Conservation (phyloP, 2,888 invertebrate genomes). For the Drosophila sordidula region DNA sequence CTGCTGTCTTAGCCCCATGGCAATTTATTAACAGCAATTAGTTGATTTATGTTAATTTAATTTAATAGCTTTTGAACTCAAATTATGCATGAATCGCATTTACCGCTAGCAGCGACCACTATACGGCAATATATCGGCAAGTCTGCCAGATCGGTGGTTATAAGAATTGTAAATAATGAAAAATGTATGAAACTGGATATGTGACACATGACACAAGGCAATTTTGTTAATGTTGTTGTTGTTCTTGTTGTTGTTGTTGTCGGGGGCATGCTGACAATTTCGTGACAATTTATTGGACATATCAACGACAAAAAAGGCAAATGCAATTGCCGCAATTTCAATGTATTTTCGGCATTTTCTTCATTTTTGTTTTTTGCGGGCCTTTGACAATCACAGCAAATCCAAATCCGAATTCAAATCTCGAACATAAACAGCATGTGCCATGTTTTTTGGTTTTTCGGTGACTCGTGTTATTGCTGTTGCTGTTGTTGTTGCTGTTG, state of each 20-base stretch:
- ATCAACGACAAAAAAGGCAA: constrained; percentile 69
- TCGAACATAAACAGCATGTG: constrained; percentile 56
- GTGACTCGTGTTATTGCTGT: constrained; percentile 34
- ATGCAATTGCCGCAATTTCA: constrained; percentile 66
- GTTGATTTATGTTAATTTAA: constrained; percentile 61
- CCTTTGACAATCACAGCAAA: constrained; percentile 41
- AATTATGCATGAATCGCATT: constrained; percentile 36
- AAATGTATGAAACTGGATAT: constrained; percentile 43
- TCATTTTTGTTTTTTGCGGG: constrained; percentile 7
- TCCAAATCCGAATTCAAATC: constrained; percentile 19
- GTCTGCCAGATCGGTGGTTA: constrained; percentile 5
- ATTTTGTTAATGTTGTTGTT: constrained; percentile 15
- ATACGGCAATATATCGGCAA: constrained; percentile 6
- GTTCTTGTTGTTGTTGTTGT: constrained; percentile 15
- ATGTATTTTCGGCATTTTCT: constrained; percentile 17
- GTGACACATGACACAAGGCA: constrained; percentile 51
- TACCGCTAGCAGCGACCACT: constrained; percentile 22
- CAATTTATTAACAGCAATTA: constrained; percentile 63
- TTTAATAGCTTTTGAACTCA: constrained; percentile 51
- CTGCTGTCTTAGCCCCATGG: constrained; percentile 46
- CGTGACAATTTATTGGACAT: constrained; percentile 78
- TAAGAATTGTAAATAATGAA: constrained; percentile 31
- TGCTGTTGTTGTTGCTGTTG: constrained; percentile 8
- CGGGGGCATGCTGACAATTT: constrained; percentile 49
- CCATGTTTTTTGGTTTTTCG: constrained; percentile 38